Evolutionary conservation across 2,888 invertebrate species (phyloP), one percentile per base, ranked within the genome.

Genomic region (Macropis europaea): DNA sequence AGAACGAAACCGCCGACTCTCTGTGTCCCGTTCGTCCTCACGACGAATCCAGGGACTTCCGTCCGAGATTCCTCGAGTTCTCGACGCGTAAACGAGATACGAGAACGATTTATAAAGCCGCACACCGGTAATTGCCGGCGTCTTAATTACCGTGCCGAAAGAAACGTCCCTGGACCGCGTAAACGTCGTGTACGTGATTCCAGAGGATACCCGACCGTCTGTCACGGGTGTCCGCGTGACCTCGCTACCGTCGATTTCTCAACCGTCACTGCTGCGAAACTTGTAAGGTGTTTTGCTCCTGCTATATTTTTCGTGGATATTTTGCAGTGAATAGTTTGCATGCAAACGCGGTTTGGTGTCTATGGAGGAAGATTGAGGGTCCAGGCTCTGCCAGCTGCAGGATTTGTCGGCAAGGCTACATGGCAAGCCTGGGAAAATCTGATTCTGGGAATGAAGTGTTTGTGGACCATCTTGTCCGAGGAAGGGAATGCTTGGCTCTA

Each of bases 81-180:
- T 11, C 48, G 3, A 28, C 24, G 38, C 6, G 59, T 19, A 15
- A 42, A 30, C 36, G 54, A 66, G 73, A 40, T 34, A 40, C 26
- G 32, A 13, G 47, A 24, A 60, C 61, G 73, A 80, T 80, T 80
- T 76, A 76, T 80, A 50, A 54, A 45, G 52, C 52, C 26, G 36
- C 45, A n/a, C n/a, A n/a, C 34, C 36, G 42, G 74, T 79, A 76
- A 71, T 72, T 64, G 66, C 68, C 22, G 28, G 50, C 45, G 53
- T 74, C 73, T 74, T 81, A 81, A 81, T 81, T 81, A 76, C 57
- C 52, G 45, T 32, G 24, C 47, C 48, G 26, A 62, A 64, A n/a
- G 68, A 68, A 38, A 45, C 52, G 56, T 13, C 24, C 40, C 50
- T 11, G 32, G 30, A 26, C 42, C 30, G 48, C 56, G 56, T 32